These are phyloP conservation scores for Orchesella flavescens DNA, from an alignment of 2,888 invertebrate species.

Conservation along the genomic window DNA sequence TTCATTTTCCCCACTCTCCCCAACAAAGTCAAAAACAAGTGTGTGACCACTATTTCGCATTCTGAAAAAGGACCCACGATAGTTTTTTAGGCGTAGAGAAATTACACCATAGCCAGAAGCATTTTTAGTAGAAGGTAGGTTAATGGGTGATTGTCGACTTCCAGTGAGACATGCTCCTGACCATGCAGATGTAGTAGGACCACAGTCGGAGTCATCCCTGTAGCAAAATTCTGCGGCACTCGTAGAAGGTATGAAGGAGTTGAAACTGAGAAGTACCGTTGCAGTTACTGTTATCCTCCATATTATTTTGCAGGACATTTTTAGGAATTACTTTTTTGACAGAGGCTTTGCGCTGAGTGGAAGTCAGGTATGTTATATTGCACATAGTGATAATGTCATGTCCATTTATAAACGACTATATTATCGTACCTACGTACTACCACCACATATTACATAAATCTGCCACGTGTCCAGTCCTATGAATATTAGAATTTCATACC, in stretches of 20 bases:
- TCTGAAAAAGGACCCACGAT: conserved; percentile 18
- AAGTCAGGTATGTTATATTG: no score
- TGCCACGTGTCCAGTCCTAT: no score
- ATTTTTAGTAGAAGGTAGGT: not conserved
- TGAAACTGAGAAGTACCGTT: not conserved
- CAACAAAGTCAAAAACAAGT: conserved; percentile 17
- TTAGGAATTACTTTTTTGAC: no score
- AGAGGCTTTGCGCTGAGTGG: no score
- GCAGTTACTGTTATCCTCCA: no score
- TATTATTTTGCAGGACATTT: no score
- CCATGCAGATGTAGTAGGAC: conserved; percentile 26
- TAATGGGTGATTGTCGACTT: conserved; percentile 24
- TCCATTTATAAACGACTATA: no score
- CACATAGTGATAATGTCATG: no score
- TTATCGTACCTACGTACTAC: no score
- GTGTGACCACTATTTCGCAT: conserved; percentile 45
- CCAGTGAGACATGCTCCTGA: conserved; percentile 20
- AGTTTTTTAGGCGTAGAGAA: not conserved
- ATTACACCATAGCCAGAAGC: not conserved
- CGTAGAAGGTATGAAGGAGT: not conserved
- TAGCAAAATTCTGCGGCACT: conserved; percentile 14
- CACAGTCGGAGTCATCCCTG: conserved; percentile 17
- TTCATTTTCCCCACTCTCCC: not conserved
- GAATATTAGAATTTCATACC: no score
- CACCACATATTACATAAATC: no score